Conservation (phyloP, 2,113 vertebrate genomes). For the Apus apus region DNA sequence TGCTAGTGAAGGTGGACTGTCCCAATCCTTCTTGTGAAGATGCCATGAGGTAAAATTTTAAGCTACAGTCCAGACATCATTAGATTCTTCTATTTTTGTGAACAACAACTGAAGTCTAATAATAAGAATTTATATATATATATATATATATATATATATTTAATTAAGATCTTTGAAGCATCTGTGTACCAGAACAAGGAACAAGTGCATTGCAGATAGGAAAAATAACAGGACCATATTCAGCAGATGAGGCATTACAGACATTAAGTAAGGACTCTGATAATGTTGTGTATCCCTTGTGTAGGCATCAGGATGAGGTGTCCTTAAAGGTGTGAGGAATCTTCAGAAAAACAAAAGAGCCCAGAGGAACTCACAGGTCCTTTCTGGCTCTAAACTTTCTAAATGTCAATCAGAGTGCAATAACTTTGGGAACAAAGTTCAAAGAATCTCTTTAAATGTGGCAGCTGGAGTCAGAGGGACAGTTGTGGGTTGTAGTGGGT, state of each 20-base stretch:
- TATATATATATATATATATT: no score
- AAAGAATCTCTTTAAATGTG: background rate
- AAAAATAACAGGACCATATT: background rate
- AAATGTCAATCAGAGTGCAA: background rate
- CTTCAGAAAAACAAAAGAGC: background rate
- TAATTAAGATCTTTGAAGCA: conserved; percentile 38
- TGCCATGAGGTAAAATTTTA: background rate
- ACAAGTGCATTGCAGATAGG: background rate
- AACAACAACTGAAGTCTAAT: background rate
- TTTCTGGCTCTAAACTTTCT: background rate
- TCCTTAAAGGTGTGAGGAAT: background rate
- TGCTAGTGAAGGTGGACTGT: background rate
- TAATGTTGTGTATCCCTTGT: background rate
- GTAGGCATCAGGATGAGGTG: background rate
- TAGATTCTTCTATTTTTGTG: background rate
- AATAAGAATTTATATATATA: background rate
- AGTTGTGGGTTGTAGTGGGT: background rate
- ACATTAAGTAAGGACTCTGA: background rate
- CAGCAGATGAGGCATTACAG: background rate
- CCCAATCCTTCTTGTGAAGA: background rate
- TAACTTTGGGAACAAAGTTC: background rate
- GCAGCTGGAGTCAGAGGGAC: background rate
- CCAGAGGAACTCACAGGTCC: background rate
- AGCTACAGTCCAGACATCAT: background rate
- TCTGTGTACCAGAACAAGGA: conserved; percentile 25